Conservation (phyloP, 2,113 vertebrate species). For the Heterotilapia buettikoferi region DNA sequence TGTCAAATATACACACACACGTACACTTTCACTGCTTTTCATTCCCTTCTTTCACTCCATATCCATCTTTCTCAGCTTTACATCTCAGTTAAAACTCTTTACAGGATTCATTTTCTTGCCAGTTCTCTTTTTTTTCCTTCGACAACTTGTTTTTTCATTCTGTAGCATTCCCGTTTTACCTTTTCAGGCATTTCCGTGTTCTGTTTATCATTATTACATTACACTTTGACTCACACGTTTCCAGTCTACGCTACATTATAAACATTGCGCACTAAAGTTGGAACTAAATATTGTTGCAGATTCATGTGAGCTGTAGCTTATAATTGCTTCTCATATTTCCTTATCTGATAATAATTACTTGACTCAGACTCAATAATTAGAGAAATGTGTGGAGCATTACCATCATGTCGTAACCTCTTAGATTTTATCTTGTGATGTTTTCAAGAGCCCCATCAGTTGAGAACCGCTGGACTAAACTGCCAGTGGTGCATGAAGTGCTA, state of each 20-base stretch:
- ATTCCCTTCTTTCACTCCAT: background rate
- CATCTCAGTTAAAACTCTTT: background rate
- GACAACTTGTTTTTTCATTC: background rate
- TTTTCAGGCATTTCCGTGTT: background rate
- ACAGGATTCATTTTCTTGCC: background rate
- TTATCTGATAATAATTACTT: background rate
- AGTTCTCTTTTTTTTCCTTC: background rate
- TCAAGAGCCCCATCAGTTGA: background rate
- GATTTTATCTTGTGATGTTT: background rate
- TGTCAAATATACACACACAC: background rate
- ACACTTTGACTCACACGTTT: background rate
- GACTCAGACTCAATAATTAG: background rate
- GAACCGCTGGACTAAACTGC: background rate
- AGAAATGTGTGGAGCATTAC: background rate
- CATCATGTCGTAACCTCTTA: background rate
- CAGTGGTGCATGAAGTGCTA: background rate
- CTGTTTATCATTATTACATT: background rate
- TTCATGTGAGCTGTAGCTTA: background rate
- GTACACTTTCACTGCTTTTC: background rate
- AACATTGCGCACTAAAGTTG: background rate
- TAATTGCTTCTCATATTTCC: background rate
- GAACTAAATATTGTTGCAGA: background rate
- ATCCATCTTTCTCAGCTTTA: background rate
- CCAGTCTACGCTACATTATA: background rate
- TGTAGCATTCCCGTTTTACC: background rate